A percentile compares a stretch with the other conserved stretches of the same genome.
Conservation (phyloP, 1,140 invertebrate genomes). For the Nasonia giraulti region DNA sequence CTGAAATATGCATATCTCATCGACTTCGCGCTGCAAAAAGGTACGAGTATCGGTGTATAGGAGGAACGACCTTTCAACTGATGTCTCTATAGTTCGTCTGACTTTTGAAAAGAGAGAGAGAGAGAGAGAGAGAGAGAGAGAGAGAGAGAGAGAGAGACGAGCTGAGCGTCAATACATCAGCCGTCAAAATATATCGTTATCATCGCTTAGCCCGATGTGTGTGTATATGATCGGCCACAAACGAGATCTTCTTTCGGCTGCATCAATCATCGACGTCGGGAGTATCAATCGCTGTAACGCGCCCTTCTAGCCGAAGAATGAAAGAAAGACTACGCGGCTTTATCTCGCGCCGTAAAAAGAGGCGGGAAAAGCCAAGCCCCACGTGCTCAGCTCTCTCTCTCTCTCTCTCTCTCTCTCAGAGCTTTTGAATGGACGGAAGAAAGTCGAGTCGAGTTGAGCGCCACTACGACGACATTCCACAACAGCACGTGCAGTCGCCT, state of each 20-base stretch:
- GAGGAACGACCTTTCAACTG: conserved; percentile 39
- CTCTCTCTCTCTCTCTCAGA: conserved; percentile 65
- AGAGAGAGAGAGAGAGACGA: neutral
- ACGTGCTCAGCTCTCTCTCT: conserved; percentile 66
- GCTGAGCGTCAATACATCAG: conserved; percentile 17
- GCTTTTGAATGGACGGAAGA: conserved; percentile 8
- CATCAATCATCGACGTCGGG: conserved; percentile 45
- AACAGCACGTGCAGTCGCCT: conserved; percentile 61
- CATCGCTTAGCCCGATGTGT: conserved; percentile 5
- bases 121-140: conserved; percentile 15
- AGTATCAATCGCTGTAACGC: conserved; percentile 35
- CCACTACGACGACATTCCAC: conserved; percentile 74
- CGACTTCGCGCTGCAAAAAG: neutral
- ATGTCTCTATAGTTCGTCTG: conserved; percentile 33
- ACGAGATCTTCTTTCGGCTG: neutral
- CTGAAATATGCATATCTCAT: conserved; percentile 8
- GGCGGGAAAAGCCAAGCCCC: conserved; percentile 43
- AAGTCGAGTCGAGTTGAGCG: conserved; percentile 71
- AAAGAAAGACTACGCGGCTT: neutral
- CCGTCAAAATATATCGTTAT: conserved; percentile 48
- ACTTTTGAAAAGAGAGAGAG: neutral
- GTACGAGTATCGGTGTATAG: neutral
- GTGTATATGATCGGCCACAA: conserved; percentile 18
- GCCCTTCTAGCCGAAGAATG: neutral
- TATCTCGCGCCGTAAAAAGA: neutral